Base-by-base conservation (phyloP, 2,797 vertebrate genomes). In the Aselliscus stoliczkanus region DNA sequence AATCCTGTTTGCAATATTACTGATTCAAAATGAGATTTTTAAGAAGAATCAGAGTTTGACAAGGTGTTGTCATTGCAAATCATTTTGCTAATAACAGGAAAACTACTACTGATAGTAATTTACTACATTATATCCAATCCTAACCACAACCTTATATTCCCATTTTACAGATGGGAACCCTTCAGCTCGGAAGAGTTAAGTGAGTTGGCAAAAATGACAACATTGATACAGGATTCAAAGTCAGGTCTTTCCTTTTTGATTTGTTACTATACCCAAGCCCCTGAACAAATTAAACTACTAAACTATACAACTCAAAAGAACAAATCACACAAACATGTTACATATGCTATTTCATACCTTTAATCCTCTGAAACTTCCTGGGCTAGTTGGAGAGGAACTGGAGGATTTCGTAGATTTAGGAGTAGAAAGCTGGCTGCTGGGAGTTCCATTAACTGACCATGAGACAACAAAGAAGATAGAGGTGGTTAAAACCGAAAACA, bases 361-460 rank as follows among this genome's bases (percentile, higher is more conserved):
- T 82, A 99, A 98, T 97, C 98, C 98, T 73, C 98, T 98, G 97
- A 98, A 97, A 90, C 99, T 99, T 97, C 98, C 98, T 83, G 99
- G 99, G 97, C 99, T 99, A 83, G 99, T 99, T 92, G 99, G 99
- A 62, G 99, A 99, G 31, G 99, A 99, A 82, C 99, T 99, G 96
- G 99, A 99, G 83, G 99, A 99, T 98, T 99, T 99, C 2, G 99
- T 99, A 95, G 99, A 99, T 97, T 98, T 99, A 18, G 99, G 98
- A 92, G 99, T 99, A 52, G 99, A 99, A 90, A 99, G 98, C 11
- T 99, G 99, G 98, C 99, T 99, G 98, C 98, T 99, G 93, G 99
- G 99, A 37, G 99, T 98, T 83, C 99, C 99, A 65, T 99, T 99
- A 60, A 99, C 99, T 99, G 97, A 8, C 23, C 92, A 82, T 64